Evolutionary conservation across 2,113 vertebrate genomes (phyloP).

Genomic region (Urocitellus parryii): DNA sequence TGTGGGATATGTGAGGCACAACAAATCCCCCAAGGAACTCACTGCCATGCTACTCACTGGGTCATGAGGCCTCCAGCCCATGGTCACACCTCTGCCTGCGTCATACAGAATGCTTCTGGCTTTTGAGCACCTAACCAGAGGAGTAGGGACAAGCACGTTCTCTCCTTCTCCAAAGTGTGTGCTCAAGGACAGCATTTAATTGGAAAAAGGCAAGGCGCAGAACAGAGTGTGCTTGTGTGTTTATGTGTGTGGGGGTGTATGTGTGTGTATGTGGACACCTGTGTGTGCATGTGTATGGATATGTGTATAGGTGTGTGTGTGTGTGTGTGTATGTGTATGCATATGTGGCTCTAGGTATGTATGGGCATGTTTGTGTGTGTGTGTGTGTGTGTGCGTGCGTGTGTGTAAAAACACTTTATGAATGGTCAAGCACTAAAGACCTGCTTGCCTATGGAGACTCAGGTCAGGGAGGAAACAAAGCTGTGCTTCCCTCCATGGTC

Average conservation of each 20-base stretch:
- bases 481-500: not conserved
- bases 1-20: not conserved
- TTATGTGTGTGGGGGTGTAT: not conserved
- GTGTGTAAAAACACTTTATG: not conserved
- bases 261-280: not conserved
- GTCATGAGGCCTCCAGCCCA: not conserved
- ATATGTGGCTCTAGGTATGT: too few species aligned
- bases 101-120: not conserved
- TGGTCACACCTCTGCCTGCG: not conserved
- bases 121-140: not conserved
- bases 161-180: not conserved
- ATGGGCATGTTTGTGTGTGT: too few species aligned
- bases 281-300: too few species aligned
- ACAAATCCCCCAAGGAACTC: not conserved
- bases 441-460: not conserved
- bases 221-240: not conserved
- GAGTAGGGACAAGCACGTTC: not conserved
- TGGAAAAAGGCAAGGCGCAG: not conserved
- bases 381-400: not conserved
- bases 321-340: too few species aligned
- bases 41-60: not conserved
- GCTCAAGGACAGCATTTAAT: not conserved
- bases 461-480: not conserved
- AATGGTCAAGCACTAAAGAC: not conserved
- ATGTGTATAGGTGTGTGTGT: too few species aligned